A percentile compares a stretch with the other conserved stretches of the same genome.
Evolutionary conservation across 2,888 invertebrate species (phyloP).

Genomic region (Diadromus collaris): DNA sequence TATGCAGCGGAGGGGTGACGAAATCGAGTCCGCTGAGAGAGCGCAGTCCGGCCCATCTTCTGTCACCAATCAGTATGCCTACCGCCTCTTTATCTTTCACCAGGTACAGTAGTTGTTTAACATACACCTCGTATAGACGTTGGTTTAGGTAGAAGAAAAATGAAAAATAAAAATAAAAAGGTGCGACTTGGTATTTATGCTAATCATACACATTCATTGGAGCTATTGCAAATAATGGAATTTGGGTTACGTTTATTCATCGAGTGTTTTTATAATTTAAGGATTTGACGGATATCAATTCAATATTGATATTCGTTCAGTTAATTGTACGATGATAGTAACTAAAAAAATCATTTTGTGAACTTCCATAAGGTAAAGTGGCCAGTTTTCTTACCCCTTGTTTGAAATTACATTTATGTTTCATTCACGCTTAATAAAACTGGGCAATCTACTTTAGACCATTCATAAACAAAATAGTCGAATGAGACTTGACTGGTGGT

Average conservation of each 20-base stretch:
- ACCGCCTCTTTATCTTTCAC: conserved; percentile 82
- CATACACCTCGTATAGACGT: conserved; percentile 42
- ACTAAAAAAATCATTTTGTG: background rate
- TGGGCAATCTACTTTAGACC: background rate
- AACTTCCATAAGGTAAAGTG: background rate
- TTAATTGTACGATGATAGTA: background rate
- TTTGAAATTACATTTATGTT: background rate
- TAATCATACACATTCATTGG: conserved; percentile 32
- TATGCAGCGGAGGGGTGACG: conserved; percentile 75
- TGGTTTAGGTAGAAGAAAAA: conserved; percentile 32
- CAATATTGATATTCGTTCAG: background rate
- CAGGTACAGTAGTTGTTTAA: conserved; percentile 80
- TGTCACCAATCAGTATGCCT: conserved; percentile 84
- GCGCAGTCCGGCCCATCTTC: conserved; percentile 79
- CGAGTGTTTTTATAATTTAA: conserved; percentile 18
- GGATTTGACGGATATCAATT: background rate
- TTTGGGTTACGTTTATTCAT: conserved; percentile 25
- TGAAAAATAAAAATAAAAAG: background rate
- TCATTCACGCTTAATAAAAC: background rate
- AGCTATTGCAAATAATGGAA: conserved; percentile 18
- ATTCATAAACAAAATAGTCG: background rate
- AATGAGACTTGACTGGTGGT: background rate
- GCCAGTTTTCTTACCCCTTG: background rate
- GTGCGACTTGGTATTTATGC: conserved; percentile 4
- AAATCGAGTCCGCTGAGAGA: conserved; percentile 78